Base-by-base conservation (phyloP, 2,113 vertebrate species). In the Vidua macroura region DNA sequence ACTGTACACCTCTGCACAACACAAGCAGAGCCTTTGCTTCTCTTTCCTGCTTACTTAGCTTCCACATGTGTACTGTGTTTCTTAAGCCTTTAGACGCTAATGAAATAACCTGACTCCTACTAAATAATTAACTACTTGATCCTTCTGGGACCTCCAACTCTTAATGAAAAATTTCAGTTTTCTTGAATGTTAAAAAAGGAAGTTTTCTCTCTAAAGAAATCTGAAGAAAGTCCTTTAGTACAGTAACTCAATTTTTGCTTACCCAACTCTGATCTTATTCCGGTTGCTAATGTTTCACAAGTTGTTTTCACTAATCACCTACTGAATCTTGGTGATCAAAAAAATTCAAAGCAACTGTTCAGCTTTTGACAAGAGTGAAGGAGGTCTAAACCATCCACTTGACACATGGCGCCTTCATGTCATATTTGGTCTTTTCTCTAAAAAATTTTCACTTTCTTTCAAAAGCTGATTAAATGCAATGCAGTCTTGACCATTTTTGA, bases 1-100 rank as follows among this genome's bases (percentile, higher is more conserved):
- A 62, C 28, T 1, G 0, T 4, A 23, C 2, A 7, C 3, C 25
- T 10, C 25, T 59, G 49, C 44, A 60, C 0, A 0, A 44, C 52
- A 64, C 31, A 59, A 41, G 24, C 13, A 51, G 0, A 55, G 58
- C 8, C 27, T 67, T 66, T 4, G 2, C 30, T 63, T 43, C 35
- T 67, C 23, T 24, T 55, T 33, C 9, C 27, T 41, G 18, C 21
- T 15, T 5, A 14, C n/a, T 66, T 28, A 52, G 59, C 43, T 88
- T 84, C n/a, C 74, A 44, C 21, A 25, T 7, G 15, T 9, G 49
- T 46, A 18, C 11, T 53, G 19, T 13, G 23, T 86, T 37, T 48
- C 41, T n/a, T 10, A 77, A 69, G 7, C 20, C 20, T 31, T 93
- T 73, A 74, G 15, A 74, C 31, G 44, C 25, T 66, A 76, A 77